Percentiles rank a stretch among this genome's conserved stretches.
phyloP scores from a whole-genome alignment of 1,140 invertebrate genomes.

The Acromyrmex heyeri region DNA sequence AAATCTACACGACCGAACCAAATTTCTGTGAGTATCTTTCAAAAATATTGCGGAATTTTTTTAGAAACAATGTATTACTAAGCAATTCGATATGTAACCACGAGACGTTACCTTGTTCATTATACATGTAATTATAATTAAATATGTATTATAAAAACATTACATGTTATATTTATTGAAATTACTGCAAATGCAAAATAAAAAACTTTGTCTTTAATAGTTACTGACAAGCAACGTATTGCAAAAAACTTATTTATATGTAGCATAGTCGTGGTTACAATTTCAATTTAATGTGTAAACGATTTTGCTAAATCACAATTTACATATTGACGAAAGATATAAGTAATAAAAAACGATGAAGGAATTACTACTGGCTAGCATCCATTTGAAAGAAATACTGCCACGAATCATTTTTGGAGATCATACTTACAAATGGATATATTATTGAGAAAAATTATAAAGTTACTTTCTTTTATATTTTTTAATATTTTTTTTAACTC shows the following conservation, averaged over 20 bases:
- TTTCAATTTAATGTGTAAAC: constrained; percentile 53
- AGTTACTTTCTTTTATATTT: neutral
- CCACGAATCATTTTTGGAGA: neutral
- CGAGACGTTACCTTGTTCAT: constrained; percentile 1
- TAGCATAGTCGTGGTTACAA: constrained; percentile 64
- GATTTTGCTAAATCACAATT: constrained; percentile 72
- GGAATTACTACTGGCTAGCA: constrained; percentile 62
- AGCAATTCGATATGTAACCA: constrained; percentile 63
- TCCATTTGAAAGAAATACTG: constrained; percentile 52
- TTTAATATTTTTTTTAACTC: neutral
- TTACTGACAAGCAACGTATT: constrained; percentile 30
- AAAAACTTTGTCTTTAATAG: neutral
- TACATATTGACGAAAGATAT: constrained; percentile 53
- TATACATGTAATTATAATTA: constrained; percentile 39
- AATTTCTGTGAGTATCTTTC: constrained; percentile 68
- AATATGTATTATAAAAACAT: neutral
- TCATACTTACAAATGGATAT: neutral
- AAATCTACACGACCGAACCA: constrained; percentile 68
- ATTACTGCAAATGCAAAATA: neutral
- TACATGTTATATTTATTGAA: neutral
- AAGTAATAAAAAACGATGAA: constrained; percentile 60
- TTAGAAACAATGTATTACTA: constrained; percentile 48
- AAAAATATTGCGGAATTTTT: constrained; percentile 66
- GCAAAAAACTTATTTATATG: constrained; percentile 17
- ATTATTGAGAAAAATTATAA: neutral